phyloP scores from a whole-genome alignment of 2,888 invertebrate genomes.

The Trissonchulus sp. region DNA sequence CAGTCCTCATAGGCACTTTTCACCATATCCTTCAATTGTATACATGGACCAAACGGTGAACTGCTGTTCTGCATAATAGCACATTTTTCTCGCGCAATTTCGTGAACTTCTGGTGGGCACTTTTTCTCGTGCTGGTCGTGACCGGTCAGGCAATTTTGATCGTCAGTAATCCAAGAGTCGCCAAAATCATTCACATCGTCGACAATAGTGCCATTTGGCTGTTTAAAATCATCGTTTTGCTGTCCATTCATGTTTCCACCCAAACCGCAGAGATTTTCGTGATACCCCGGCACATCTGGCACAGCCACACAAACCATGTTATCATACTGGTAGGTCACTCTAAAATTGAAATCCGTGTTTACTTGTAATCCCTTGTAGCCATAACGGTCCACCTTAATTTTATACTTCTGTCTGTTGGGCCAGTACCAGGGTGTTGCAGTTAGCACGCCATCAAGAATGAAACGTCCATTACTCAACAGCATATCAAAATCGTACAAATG shows the following conservation, averaged over 20 bases:
- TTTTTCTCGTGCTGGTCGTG: not conserved
- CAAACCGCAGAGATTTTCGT: slow-evolving; percentile 42
- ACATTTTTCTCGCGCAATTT: not conserved
- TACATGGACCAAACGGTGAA: slow-evolving; percentile 9
- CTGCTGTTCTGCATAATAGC: not conserved
- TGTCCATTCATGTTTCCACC: slow-evolving; percentile 42
- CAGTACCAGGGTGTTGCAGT: slow-evolving; percentile 41
- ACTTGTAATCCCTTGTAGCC: not conserved
- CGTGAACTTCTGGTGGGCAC: not conserved
- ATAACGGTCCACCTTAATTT: not conserved
- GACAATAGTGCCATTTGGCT: slow-evolving; percentile 30
- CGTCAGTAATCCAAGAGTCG: not conserved
- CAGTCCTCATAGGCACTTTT: slow-evolving; percentile 38
- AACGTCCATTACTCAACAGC: not conserved
- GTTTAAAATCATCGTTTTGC: slow-evolving; percentile 40
- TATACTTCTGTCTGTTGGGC: slow-evolving; percentile 30
- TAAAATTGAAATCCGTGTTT: slow-evolving; percentile 6
- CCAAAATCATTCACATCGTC: not conserved
- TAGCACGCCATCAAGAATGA: slow-evolving; percentile 29
- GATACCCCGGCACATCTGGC: slow-evolving; percentile 41
- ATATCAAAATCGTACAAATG: slow-evolving; percentile 5
- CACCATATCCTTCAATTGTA: not conserved
- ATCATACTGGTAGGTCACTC: not conserved
- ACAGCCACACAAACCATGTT: slow-evolving; percentile 34
- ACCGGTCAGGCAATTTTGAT: not conserved